Base-by-base conservation (phyloP, 1,140 invertebrate species). In the Proctacanthus coquilletti region DNA sequence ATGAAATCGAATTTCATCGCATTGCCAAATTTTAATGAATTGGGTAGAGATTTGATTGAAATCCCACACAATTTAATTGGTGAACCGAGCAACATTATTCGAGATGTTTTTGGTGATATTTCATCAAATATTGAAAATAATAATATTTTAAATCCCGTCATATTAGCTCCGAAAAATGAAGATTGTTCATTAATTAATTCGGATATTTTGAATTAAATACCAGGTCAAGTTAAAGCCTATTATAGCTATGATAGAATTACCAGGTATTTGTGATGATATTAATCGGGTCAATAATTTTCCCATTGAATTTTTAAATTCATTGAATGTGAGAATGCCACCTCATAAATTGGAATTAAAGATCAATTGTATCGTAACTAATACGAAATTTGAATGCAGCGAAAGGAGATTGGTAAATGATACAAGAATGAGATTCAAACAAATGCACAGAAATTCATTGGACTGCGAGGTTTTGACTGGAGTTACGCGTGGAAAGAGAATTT, bases 261-360 rank as follows among this genome's bases (percentile, higher is more conserved):
- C 13, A 6, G 15, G 10, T 14, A 32, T 32, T 25, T 8, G 23
- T n/a, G 23, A 32, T 10, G 30, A 32, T 32, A 5, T 15, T 32
- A 32, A 6, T 32, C 8, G 15, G 6, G 15, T 5, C 14, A 10
- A 10, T 5, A 13, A 32, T 32, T 32, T 32, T 13, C 30, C 13
- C 5, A 32, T 32, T 32, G 30, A 32, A 15, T 6, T 32, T 32
- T 32, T 32, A 32, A 32, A 32, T 32, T 32, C 5, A 8, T 32
- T n/a, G n/a, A n/a, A n/a, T n/a, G n/a, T n/a, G n/a, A 14, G 30
- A 32, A 13, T 32, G 30, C 5, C 30, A 10, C 13, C 13, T 6
- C 30, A 32, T 32, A 32, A 8, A 10, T 32, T 32, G 8, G 13
- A 32, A 32, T 10, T n/a, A 32, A 14, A 14, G 30, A 14, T 8